Evolutionary conservation across 2,113 vertebrate species (phyloP).

Genomic region (Capra hircus): DNA sequence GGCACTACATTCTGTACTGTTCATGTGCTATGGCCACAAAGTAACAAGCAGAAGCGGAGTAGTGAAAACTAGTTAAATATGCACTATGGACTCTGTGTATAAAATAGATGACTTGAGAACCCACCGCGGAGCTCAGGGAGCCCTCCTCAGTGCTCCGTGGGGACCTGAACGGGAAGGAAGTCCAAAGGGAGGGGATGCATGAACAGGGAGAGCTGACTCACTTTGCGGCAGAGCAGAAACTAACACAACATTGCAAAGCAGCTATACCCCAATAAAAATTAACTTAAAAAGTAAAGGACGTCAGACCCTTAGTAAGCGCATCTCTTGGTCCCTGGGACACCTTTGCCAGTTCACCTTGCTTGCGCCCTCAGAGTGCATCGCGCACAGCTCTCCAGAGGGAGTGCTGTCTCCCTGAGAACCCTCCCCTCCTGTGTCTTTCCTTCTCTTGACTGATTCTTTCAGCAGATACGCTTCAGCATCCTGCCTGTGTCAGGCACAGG

Average conservation of each 20-base stretch:
- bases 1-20: neutral
- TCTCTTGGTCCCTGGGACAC: accelerated
- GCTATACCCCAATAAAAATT: neutral
- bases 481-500: neutral
- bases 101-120: neutral
- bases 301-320: accelerated
- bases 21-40: neutral
- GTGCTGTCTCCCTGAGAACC: accelerated
- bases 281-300: neutral
- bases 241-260: neutral
- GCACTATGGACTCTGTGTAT: neutral
- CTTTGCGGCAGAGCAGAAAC: neutral
- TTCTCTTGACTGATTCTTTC: accelerated
- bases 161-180: neutral
- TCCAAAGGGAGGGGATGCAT: accelerated
- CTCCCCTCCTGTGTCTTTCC: neutral
- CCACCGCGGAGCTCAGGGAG: accelerated
- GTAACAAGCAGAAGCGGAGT: no score
- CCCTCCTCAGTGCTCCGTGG: neutral
- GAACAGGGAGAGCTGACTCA: accelerated
- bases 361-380: accelerated
- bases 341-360: neutral
- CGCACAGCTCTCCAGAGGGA: neutral
- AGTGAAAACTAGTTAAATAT: no score
- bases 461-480: accelerated